Evolutionary conservation across 2,797 vertebrate species (phyloP), one percentile per base, ranked within the genome.

Genomic region (Cephalopachus bancanus): DNA sequence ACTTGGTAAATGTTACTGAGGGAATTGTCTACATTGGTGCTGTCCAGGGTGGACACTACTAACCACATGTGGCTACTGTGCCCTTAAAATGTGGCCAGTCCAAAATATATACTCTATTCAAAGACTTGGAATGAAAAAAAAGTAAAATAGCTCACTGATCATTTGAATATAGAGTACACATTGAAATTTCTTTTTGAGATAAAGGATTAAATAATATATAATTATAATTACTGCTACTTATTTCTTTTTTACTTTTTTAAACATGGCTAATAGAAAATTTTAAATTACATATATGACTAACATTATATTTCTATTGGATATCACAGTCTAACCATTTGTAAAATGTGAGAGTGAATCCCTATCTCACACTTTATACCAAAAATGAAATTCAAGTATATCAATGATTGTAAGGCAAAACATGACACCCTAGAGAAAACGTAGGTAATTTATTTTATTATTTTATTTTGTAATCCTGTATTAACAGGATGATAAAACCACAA

Each of bases 151-250:
- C n/a, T 91, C 74, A 75, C 62, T 60, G 71, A 85, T 89, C 86
- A 86, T 83, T 89, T 94, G 96, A 76, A 90, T 55, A 67, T 30
- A 33, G 80, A 85, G 62, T 94, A 72, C 9, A 81, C 80, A 26
- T 76, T 83, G 14, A 94, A 93, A 91, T 91, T 51, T 81, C 67
- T 81, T 75, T 95, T 96, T 75, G 55, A 76, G 75, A 83, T 26
- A 28, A 37, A 79, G 24, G 16, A 28, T 76, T 88, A 96, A 97
- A 96, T 93, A 92, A 80, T 84, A 33, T n/a, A 51, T 83, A 4
- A 57, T 91, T 93, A 93, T 80, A 92, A 96, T 92, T 94, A 78
- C 83, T 93, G 90, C 30, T 53, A 93, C 59, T 71, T 79, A 11
- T 79, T 94, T 83, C 57, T 83, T 95, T 44, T 94, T 89, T 94